A percentile compares a stretch with the other conserved stretches of the same genome.
Conservation (phyloP, 2,113 vertebrate genomes). For the Xenopus laevis region DNA sequence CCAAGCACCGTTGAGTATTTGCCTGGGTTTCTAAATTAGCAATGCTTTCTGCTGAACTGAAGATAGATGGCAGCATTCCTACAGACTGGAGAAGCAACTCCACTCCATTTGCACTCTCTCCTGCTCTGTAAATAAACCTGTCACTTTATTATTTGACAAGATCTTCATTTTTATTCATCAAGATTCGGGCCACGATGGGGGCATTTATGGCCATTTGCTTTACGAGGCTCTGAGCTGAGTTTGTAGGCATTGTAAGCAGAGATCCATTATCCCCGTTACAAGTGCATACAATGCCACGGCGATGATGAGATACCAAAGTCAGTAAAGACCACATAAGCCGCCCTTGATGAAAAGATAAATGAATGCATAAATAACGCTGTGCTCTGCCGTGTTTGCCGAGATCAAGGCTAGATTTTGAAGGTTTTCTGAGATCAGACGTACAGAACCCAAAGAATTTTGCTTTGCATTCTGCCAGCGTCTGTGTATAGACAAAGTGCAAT, state of each 20-base stretch:
- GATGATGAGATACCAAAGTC: constrained; percentile 83
- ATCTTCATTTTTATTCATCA: constrained; percentile 90
- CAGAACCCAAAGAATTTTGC: constrained; percentile 77
- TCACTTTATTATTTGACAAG: constrained; percentile 87
- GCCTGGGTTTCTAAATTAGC: constrained; percentile 59
- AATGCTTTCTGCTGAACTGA: constrained; percentile 72
- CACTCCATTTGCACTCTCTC: constrained; percentile 64
- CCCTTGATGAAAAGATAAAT: constrained; percentile 91
- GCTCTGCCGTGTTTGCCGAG: constrained; percentile 84
- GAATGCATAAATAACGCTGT: constrained; percentile 86
- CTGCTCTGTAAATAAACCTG: constrained; percentile 84
- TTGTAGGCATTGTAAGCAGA: constrained; percentile 81
- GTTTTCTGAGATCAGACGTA: constrained; percentile 85
- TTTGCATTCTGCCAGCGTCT: constrained; percentile 71
- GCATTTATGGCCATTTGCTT: constrained; percentile 79
- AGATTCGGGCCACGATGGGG: constrained; percentile 76
- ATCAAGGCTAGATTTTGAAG: constrained; percentile 91
- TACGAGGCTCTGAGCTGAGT: constrained; percentile 72
- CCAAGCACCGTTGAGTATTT: constrained; percentile 72
- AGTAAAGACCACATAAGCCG: constrained; percentile 83
- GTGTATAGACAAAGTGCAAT: constrained; percentile 51
- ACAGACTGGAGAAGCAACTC: constrained; percentile 73
- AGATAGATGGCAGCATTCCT: constrained; percentile 98
- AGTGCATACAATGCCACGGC: constrained; percentile 73
- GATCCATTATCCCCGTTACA: constrained; percentile 86